Conservation (phyloP, 2,888 invertebrate genomes). For the Branchellion lobata region DNA sequence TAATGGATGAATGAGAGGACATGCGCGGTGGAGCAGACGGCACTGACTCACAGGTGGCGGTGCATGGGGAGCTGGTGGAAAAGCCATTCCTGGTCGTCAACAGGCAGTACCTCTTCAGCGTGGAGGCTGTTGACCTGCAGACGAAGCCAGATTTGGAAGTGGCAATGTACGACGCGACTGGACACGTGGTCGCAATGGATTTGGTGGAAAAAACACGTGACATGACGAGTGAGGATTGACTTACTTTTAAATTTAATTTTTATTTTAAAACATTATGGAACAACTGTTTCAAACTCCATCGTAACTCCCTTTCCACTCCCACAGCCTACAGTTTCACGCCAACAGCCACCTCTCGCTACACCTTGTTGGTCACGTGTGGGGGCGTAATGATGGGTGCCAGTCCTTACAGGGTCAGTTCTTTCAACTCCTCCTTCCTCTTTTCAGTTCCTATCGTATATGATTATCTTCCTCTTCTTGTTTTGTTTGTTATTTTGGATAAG, state of each 20-base stretch:
- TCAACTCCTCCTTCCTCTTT: background rate
- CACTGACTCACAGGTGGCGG: too few relatives aligned
- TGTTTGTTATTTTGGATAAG: too few relatives aligned
- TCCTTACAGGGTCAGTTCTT: conserved; percentile 36
- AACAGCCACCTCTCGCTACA: conserved; percentile 7
- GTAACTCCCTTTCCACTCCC: too few relatives aligned
- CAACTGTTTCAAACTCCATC: too few relatives aligned
- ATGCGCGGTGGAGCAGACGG: too few relatives aligned
- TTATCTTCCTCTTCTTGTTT: too few relatives aligned
- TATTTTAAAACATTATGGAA: too few relatives aligned
- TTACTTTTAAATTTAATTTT: too few relatives aligned
- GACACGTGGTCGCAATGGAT: background rate
- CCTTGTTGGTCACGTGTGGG: conserved; percentile 28
- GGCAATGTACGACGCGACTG: background rate
- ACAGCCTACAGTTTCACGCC: conserved; percentile 38
- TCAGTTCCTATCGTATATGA: too few relatives aligned
- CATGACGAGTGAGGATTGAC: background rate
- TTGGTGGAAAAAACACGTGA: background rate
- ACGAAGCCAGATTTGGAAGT: background rate
- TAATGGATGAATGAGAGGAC: too few relatives aligned
- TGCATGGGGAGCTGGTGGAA: background rate
- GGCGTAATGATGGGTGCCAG: conserved; percentile 29
- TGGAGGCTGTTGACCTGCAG: conserved; percentile 71
- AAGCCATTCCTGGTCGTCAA: background rate
- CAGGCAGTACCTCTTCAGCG: conserved; percentile 54